Base-by-base conservation (phyloP, 2,888 invertebrate genomes). In the Drosophila recens region DNA sequence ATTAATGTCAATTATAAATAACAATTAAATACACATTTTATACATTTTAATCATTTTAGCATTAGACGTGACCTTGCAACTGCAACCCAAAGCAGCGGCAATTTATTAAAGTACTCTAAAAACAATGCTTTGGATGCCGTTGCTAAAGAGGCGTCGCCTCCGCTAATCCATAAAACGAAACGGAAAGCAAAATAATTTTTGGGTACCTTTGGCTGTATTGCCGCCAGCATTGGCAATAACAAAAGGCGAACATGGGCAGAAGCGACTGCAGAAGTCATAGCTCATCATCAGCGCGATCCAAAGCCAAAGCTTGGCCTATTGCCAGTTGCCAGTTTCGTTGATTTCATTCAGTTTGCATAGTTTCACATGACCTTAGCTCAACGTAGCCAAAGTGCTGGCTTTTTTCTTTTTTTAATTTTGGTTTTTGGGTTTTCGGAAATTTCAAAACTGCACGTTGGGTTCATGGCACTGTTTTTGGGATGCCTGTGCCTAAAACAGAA, bases 281-380 rank as follows among this genome's bases (percentile, higher is more conserved):
- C 87, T 84, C 84, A 84, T 84, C 87, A 84, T 84, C 87, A 65
- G 61, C 43, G 45, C 53, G 66, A 67, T 65, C 59, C 48, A 57
- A 62, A 46, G 61, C 52, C 53, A 5, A 27, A 27, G 56, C 46
- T 73, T 54, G 61, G 74, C 80, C 72, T 56, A 42, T 40, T 59
- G 72, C 65, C 65, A 5, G 5, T 63, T 62, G 54, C 45, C 68
- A 69, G 66, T 56, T 66, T 70, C 51, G 80, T 71, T 64, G 72
- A 34, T 51, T 71, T 62, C 20, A 62, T 46, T 40, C 49, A 46
- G 71, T 61, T 67, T 79, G 72, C 83, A 79, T 75, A 81, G 83
- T 81, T 86, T 87, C 86, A 83, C 86, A 87, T 87, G 88, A 86
- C 86, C 86, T 87, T 87, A 87, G 86, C 76, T 76, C 79, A 79